Evolutionary conservation across 2,888 invertebrate genomes (phyloP).

Genomic region (Phyto melanocephala): DNA sequence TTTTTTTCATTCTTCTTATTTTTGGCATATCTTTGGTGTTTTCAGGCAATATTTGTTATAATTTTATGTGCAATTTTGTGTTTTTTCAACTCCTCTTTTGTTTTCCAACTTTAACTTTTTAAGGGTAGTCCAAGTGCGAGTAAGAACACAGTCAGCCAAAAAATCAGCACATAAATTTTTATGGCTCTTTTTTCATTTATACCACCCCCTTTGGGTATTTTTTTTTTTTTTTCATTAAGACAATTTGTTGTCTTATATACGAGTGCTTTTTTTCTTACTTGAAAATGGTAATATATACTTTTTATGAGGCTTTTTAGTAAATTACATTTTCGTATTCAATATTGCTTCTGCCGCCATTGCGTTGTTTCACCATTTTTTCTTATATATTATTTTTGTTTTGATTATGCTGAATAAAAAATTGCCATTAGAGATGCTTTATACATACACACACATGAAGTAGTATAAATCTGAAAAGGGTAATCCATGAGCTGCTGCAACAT

Average conservation of each 20-base stretch:
- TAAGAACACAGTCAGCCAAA: conserved; percentile 41
- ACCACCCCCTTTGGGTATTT: conserved; percentile 3
- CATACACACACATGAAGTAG: conserved; percentile 24
- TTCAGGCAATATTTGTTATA: conserved; percentile 48
- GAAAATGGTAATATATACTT: conserved; percentile 63
- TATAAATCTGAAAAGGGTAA: conserved; percentile 21
- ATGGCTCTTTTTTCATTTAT: conserved; percentile 11
- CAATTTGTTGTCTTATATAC: conserved; percentile 21
- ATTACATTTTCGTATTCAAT: conserved; percentile 60
- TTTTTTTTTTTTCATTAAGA: conserved; percentile 9
- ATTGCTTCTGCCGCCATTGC: conserved; percentile 47
- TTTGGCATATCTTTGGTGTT: conserved; percentile 40
- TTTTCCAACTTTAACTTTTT: conserved; percentile 28
- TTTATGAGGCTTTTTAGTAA: conserved; percentile 68
- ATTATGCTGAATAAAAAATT: conserved; percentile 23
- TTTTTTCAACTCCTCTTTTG: conserved; percentile 11
- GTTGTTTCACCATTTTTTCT: conserved; percentile 19
- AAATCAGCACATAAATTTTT: conserved; percentile 58
- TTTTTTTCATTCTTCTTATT: conserved; percentile 31
- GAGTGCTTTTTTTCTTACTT: not conserved
- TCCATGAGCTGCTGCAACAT: not conserved
- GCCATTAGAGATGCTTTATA: conserved; percentile 6
- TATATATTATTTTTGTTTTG: conserved; percentile 3
- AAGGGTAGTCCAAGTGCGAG: conserved; percentile 33
- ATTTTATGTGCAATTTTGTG: conserved; percentile 59